Conservation (phyloP, 2,797 vertebrate genomes). For the Enteromius thamalakanensis region DNA sequence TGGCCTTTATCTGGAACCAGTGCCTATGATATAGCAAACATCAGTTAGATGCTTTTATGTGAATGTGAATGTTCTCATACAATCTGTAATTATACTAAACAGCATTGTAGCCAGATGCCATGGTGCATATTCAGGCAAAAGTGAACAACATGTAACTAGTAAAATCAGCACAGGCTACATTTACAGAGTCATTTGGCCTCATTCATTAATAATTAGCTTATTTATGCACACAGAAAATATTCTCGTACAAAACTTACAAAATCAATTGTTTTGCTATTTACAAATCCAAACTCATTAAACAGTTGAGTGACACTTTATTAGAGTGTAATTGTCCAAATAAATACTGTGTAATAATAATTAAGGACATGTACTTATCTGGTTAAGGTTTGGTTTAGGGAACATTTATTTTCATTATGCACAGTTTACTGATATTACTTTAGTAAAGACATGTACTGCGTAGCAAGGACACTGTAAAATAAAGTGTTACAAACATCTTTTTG, state of each 20-base stretch:
- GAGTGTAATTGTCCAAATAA: not conserved
- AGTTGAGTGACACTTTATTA: not conserved
- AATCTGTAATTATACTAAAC: slow-evolving; percentile 25
- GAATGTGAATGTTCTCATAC: not conserved
- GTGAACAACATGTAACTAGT: not conserved
- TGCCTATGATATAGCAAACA: slow-evolving; percentile 13
- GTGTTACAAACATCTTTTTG: not conserved
- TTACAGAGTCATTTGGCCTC: not conserved
- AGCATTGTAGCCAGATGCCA: not conserved
- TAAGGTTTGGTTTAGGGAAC: not conserved
- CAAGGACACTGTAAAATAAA: not conserved
- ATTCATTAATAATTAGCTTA: not conserved
- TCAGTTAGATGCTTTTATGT: not conserved
- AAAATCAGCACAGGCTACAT: slow-evolving; percentile 26
- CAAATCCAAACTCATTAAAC: not conserved
- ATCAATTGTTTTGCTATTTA: not conserved
- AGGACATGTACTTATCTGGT: not conserved
- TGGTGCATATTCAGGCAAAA: slow-evolving; percentile 15
- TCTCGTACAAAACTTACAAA: too few relatives aligned
- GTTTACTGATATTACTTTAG: not conserved
- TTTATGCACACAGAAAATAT: not conserved
- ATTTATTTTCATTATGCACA: not conserved
- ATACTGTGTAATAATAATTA: not conserved
- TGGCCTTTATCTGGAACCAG: not conserved
- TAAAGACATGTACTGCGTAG: not conserved